phyloP scores from a whole-genome alignment of 92 coral and sea anemone species.

The Scolanthus callimorphus region DNA sequence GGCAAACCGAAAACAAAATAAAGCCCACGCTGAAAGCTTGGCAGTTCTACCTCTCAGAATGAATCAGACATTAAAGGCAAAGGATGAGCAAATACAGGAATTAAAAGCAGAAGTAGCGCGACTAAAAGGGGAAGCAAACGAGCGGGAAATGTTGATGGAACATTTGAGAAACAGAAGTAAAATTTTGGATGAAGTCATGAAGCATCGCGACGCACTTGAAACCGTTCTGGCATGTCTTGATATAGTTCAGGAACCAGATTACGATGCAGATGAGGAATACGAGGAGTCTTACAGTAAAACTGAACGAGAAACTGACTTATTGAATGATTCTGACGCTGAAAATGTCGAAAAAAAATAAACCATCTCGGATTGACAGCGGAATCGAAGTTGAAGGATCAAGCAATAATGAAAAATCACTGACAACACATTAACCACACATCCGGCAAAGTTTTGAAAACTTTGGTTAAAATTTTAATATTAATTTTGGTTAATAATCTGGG shows the following conservation, averaged over 20 bases:
- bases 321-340: constrained; percentile 31
- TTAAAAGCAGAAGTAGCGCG: constrained; percentile 49
- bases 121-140: constrained; percentile 64
- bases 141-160: constrained; percentile 55
- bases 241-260: constrained; percentile 67
- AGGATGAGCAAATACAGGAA: constrained; percentile 80
- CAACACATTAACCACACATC: no score
- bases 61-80: constrained; percentile 76
- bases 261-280: constrained; percentile 13
- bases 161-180: constrained; percentile 81
- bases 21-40: constrained; percentile 75
- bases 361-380: constrained; percentile 33
- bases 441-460: no score
- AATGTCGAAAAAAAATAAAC: constrained; percentile 28
- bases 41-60: constrained; percentile 82
- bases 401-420: no score
- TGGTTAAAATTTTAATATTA: no score
- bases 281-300: constrained; percentile 1
- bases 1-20: constrained; percentile 68
- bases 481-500: no score
- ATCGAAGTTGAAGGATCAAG: constrained; percentile 17
- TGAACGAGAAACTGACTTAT: constrained; percentile 58
- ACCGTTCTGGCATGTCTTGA: constrained; percentile 81
- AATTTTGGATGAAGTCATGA: constrained; percentile 85
- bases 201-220: constrained; percentile 85